Evolutionary conservation across 2,113 vertebrate species (phyloP), one percentile per base, ranked within the genome.

Genomic region (Smithornis capensis): DNA sequence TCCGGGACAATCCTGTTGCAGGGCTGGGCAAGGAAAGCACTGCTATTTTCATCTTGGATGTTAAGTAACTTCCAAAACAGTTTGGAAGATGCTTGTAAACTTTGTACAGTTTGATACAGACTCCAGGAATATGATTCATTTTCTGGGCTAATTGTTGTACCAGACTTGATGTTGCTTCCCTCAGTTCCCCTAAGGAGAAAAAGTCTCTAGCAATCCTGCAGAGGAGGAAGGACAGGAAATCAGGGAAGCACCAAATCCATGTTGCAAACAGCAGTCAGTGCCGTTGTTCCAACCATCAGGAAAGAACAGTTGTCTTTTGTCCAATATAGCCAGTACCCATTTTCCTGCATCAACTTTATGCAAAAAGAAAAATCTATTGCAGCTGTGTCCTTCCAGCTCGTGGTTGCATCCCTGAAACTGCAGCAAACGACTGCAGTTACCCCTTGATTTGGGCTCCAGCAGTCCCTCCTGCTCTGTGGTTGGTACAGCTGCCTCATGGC

Each of bases 91-190:
- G 9, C 68, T 55, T 62, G 64, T 67, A 56, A 92, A 90, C 76
- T 81, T 55, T 81, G 71, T 77, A 47, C 55, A 31, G 71, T 89
- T 83, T n/a, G 68, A 70, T 74, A 35, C 64, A 75, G 49, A 33
- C 59, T 94, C 88, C 92, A 90, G 80, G 83, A 93, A 19, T 31
- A 83, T 83, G 92, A 89, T 90, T 89, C 50, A 83, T 35, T 67
- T 94, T 86, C 55, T 67, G 56, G 11, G 78, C 86, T 92, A 60
- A 95, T 83, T 75, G 83, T 86, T 81, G 3, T 90, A 83, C 47
- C 86, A 93, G 95, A 89, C n/a, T 40, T 28, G 2, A 2, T 19
- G 17, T 62, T 89, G n/a, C n/a, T 87, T 90, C 86, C 55, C 7
- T 57, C 15, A 57, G 2, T 65, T 89, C 78, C 80, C 52, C 37